phyloP scores from a whole-genome alignment of 2,797 vertebrate genomes.

The Peromyscus eremicus region DNA sequence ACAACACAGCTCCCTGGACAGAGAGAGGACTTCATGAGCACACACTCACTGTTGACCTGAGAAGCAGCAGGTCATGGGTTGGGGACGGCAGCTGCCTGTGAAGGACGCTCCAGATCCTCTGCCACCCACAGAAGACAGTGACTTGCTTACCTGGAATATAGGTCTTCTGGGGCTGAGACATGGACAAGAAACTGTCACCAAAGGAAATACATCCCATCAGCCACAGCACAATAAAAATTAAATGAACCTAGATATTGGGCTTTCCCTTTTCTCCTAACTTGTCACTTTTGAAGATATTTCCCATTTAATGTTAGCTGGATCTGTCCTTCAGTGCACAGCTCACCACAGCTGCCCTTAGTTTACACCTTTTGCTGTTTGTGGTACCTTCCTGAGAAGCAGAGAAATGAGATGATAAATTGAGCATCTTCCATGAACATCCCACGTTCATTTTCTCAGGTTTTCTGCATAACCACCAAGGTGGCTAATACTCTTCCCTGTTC shows the following conservation, averaged over 20 bases:
- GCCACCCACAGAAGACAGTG: background rate
- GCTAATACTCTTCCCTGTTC: background rate
- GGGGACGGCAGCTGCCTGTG: background rate
- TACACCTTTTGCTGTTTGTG: background rate
- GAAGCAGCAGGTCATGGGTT: background rate
- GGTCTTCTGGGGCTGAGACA: background rate
- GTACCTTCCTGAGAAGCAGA: background rate
- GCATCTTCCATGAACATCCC: background rate
- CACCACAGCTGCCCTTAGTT: background rate
- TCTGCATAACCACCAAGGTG: background rate
- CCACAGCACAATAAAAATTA: background rate
- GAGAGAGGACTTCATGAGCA: background rate
- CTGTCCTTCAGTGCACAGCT: background rate
- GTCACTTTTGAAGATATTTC: background rate
- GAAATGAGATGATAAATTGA: background rate
- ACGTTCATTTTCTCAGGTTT: background rate
- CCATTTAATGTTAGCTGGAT: background rate
- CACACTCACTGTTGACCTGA: background rate
- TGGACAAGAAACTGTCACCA: background rate
- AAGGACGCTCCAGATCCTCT: background rate
- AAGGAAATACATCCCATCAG: background rate
- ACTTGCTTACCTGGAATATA: background rate
- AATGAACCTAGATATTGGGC: background rate
- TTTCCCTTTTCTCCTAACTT: background rate
- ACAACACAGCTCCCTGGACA: background rate